Conservation (phyloP, 2,113 vertebrate species). For the Chrysochloris asiatica region DNA sequence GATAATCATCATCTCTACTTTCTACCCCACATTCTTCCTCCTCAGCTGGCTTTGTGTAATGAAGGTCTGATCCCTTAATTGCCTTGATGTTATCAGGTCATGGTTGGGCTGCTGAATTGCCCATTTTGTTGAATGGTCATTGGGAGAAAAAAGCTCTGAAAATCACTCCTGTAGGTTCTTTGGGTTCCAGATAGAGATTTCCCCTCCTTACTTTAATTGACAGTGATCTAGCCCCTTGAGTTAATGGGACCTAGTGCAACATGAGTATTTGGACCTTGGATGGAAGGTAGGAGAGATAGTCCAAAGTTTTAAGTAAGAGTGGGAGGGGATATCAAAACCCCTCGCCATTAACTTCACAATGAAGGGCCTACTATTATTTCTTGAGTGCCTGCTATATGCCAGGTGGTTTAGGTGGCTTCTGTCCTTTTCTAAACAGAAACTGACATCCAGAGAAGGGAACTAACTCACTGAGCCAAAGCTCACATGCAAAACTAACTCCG, state of each 20-base stretch:
- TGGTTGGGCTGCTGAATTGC: neutral
- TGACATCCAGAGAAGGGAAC: neutral
- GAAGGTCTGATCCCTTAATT: neutral
- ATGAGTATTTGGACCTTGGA: too few species aligned
- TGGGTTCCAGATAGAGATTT: neutral
- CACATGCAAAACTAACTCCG: neutral
- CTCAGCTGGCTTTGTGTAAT: too few species aligned
- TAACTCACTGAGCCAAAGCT: neutral
- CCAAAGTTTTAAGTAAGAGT: neutral
- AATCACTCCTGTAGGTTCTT: neutral
- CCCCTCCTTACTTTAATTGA: neutral
- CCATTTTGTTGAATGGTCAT: neutral
- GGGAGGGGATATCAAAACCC: neutral
- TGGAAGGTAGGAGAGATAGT: neutral
- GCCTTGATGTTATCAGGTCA: neutral
- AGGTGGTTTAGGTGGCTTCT: neutral
- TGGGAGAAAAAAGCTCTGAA: neutral
- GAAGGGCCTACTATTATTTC: neutral
- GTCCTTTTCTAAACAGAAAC: neutral
- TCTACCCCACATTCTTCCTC: neutral
- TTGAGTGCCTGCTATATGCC: neutral
- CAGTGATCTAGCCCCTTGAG: neutral
- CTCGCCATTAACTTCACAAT: neutral
- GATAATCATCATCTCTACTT: neutral
- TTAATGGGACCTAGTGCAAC: accelerated